Evolutionary conservation across 2,113 vertebrate genomes (phyloP), one percentile per base, ranked within the genome.

Genomic region (Elaphurus davidianus): DNA sequence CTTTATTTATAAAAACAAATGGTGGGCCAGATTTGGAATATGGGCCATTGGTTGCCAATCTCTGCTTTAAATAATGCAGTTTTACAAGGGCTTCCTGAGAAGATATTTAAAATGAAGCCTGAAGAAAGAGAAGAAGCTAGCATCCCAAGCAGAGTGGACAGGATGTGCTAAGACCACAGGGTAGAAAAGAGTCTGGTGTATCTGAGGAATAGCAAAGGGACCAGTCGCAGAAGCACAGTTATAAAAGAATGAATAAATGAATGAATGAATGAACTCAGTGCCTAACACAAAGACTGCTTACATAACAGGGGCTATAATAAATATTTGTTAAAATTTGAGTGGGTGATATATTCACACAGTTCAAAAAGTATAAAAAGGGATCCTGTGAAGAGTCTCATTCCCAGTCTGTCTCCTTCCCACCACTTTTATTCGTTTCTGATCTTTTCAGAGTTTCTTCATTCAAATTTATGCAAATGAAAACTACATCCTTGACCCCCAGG

Each of bases 1-100:
- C 79, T 95, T 97, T 85, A 95, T 79, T 92, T 85, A 79, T 45
- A 90, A 92, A 94, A 95, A 25, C 23, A 36, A 28, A 14, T 36
- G 23, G 33, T 43, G n/a, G 67, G 79, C 40, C 40, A 64, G 15
- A 67, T 90, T 90, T 71, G 50, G 28, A 85, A 85, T 28, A n/a
- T 36, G 76, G 93, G 11, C 21, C 64, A 17, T 50, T 78, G 57
- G 86, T 86, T 85, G n/a, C 17, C 30, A 23, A 95, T 79, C 79
- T 67, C 47, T 50, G 78, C 43, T 43, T 79, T 64, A 85, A 64
- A 90, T 62, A 60, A 89, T n/a, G 1, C 60, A 30, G 8, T 85
- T 36, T 36, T 14, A 4, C 52, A 59, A 90, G 85, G 50, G 28
- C 54, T 93, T 95, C 59, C 17, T 54, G 45, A 76, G 74, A 59